Conservation (phyloP, 1,140 invertebrate species). For the Cepaea nemoralis region DNA sequence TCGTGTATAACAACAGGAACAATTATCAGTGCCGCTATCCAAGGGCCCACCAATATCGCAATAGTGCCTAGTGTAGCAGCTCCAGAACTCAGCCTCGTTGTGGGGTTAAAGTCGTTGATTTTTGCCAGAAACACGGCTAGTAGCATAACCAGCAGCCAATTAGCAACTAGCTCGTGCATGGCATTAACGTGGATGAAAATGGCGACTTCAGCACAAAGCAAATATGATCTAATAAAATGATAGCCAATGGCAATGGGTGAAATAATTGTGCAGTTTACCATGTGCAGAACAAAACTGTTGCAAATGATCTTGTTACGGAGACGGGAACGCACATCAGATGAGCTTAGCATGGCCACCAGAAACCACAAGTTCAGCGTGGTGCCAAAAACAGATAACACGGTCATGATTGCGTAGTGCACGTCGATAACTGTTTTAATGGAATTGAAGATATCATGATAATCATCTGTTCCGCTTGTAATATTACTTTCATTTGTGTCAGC, state of each 20-base stretch:
- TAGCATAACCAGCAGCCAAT: background rate
- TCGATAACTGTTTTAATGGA: too few species aligned
- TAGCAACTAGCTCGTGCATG: background rate
- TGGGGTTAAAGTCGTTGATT: slow-evolving; percentile 1
- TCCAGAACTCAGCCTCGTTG: background rate
- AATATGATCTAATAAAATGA: background rate
- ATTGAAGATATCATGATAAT: too few species aligned
- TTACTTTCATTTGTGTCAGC: too few species aligned
- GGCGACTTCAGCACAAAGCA: background rate
- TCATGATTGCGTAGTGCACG: too few species aligned
- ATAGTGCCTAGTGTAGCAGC: background rate
- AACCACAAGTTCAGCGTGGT: slow-evolving; percentile 26
- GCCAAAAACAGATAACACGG: background rate
- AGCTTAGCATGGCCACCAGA: background rate
- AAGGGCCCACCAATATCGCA: background rate
- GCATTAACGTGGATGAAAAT: background rate
- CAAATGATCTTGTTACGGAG: background rate
- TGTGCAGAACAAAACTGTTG: background rate
- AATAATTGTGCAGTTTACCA: background rate
- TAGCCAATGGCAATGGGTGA: background rate
- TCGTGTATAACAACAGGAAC: background rate
- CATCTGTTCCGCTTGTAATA: too few species aligned
- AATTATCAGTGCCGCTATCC: background rate
- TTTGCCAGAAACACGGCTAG: background rate
- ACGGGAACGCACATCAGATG: background rate